These are phyloP conservation scores for Neomorphus geoffroyi DNA, from an alignment of 2,797 vertebrate genomes.

Conservation along the genomic window DNA sequence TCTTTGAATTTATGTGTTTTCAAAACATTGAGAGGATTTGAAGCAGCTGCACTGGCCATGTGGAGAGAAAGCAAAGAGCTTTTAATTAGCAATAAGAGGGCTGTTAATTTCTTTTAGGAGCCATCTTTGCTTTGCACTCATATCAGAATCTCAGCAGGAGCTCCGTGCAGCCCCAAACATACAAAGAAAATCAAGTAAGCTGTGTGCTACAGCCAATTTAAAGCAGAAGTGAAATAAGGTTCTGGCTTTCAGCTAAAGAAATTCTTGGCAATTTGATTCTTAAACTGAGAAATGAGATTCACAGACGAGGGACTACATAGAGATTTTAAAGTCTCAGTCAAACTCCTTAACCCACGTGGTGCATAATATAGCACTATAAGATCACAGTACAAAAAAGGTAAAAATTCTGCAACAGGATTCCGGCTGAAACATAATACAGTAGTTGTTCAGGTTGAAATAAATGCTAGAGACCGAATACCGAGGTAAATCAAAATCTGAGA, in stretches of 20 bases:
- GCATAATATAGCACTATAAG: neutral
- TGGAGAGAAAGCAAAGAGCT: slow-evolving; percentile 91
- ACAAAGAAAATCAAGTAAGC: slow-evolving; percentile 58
- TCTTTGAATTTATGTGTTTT: slow-evolving; percentile 90
- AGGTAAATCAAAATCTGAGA: neutral
- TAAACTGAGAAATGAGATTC: neutral
- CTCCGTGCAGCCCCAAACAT: slow-evolving; percentile 53
- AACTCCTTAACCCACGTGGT: neutral
- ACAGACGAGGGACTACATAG: neutral
- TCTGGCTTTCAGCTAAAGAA: slow-evolving; percentile 19
- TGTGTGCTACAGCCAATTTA: slow-evolving; percentile 70
- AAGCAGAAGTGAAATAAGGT: slow-evolving; percentile 27
- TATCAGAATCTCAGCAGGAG: slow-evolving; percentile 66
- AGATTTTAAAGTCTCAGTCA: neutral
- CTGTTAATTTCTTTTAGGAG: slow-evolving; percentile 86
- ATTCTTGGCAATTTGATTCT: neutral
- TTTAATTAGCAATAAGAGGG: slow-evolving; percentile 94
- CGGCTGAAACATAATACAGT: neutral
- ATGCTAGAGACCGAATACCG: neutral
- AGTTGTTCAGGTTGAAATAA: neutral
- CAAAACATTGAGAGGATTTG: slow-evolving; percentile 73
- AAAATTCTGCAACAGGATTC: neutral
- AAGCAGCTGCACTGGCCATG: slow-evolving; percentile 90
- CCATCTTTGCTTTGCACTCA: slow-evolving; percentile 56
- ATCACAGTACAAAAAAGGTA: neutral